Evolutionary conservation across 2,888 invertebrate species (phyloP), one percentile per base, ranked within the genome.

Genomic region (Torymus texanus): DNA sequence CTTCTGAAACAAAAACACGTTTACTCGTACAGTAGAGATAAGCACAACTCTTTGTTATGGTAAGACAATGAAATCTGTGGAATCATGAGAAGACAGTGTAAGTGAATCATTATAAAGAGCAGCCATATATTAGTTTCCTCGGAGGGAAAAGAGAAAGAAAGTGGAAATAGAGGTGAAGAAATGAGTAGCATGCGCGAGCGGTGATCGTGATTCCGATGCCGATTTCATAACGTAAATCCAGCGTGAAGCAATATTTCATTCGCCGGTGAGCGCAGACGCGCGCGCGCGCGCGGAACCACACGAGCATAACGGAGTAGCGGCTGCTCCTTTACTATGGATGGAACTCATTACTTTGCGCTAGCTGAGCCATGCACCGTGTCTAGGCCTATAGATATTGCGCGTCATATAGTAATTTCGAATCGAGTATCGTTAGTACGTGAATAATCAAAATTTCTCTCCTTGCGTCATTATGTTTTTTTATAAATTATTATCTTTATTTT

Each of bases 151-250:
- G 59, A 41, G 4, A 66, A 51, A 53, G 24, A 21, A 21, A 55
- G 55, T 16, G 29, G 55, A 56, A n/a, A 24, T n/a, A 12, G 12
- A 12, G 41, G 16, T 41, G 50, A 50, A 65, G 41, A 56, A 24
- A 18, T 18, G 56, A 13, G 14, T 50, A 50, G 70, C 41, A 41
- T 18, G 16, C 14, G 24, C 56, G 29, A 29, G 41, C 18, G 16
- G 59, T 11, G 71, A 72, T 41, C 41, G 41, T 41, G 41, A 41
- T 41, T 41, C 41, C 41, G 41, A 14, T 73, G 21, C 50, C 63
- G 61, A 73, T 65, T 73, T 73, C 50, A 56, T 63, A 73, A 73
- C 29, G 72, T 63, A 73, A 73, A 63, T 73, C 63, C 63, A 65
- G 74, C 74, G 65, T 74, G 56, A 65, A 74, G 74, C 65, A 74